A percentile compares a stretch with the other conserved stretches of the same genome.
Conservation (phyloP, 2,797 vertebrate species). For the Oreochromis mossambicus region DNA sequence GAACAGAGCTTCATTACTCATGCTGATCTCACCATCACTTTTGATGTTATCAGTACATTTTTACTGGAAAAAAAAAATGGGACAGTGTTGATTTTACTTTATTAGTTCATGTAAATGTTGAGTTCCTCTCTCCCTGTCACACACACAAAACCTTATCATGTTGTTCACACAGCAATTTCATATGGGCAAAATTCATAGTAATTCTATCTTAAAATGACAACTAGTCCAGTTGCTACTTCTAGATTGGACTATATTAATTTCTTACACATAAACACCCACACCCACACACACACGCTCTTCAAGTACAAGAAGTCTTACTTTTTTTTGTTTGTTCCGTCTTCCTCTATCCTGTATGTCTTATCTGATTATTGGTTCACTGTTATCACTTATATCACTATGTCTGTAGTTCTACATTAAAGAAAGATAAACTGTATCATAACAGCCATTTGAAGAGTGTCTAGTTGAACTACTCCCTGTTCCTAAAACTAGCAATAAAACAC, state of each 20-base stretch:
- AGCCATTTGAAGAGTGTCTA: background rate
- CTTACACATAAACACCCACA: background rate
- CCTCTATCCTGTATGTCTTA: background rate
- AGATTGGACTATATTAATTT: background rate
- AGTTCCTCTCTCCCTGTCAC: too few relatives aligned
- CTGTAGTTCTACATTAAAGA: background rate
- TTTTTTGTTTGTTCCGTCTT: background rate
- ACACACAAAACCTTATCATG: background rate
- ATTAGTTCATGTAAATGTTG: background rate
- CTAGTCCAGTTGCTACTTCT: background rate
- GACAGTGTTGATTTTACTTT: background rate
- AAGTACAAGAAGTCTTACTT: background rate
- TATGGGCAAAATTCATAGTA: background rate
- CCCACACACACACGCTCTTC: background rate
- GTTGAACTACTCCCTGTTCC: background rate
- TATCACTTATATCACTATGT: background rate
- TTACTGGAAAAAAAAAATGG: background rate
- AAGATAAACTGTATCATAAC: background rate
- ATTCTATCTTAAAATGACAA: background rate
- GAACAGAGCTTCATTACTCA: conserved; percentile 11
- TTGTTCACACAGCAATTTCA: background rate
- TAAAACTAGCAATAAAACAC: background rate
- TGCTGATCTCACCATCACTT: background rate
- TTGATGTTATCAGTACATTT: background rate
- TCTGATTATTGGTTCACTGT: background rate